These are phyloP conservation scores for Bettongia penicillata DNA, from an alignment of 2,113 vertebrate genomes.

Conservation along the genomic window DNA sequence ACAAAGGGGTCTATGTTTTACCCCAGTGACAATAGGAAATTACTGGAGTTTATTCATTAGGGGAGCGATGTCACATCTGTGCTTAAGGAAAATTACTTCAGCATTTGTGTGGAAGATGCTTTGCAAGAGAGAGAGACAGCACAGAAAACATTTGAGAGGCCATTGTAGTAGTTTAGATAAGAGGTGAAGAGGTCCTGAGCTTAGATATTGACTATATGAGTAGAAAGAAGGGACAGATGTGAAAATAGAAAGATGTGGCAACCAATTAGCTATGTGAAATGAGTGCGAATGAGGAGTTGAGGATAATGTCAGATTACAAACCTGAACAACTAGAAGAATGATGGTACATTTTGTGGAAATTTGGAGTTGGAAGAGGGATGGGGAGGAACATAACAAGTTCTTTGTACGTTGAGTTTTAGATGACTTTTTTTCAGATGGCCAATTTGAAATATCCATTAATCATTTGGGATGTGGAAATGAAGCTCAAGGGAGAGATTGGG, in stretches of 20 bases:
- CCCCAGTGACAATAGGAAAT: not conserved
- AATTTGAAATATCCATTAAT: not conserved
- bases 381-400: not conserved
- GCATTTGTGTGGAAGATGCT: not conserved
- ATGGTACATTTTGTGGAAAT: not conserved
- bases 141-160: not conserved
- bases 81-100: not conserved
- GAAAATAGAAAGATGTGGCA: not conserved
- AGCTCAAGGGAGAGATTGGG: not conserved
- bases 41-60: not conserved
- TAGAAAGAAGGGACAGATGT: not conserved
- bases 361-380: not conserved
- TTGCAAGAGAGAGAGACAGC: not conserved
- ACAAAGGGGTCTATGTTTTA: not conserved
- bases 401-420: not conserved
- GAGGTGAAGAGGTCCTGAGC: not conserved
- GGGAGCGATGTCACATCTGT: not conserved
- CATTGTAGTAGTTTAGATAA: not conserved
- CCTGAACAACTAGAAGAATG: not conserved
- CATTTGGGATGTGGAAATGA: not conserved
- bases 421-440: not conserved
- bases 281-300: not conserved
- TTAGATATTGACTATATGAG: not conserved
- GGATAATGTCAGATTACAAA: not conserved
- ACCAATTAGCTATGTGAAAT: too few relatives aligned